These are phyloP conservation scores for Patella pellucida DNA, from an alignment of 2,888 invertebrate species.

Conservation along the genomic window DNA sequence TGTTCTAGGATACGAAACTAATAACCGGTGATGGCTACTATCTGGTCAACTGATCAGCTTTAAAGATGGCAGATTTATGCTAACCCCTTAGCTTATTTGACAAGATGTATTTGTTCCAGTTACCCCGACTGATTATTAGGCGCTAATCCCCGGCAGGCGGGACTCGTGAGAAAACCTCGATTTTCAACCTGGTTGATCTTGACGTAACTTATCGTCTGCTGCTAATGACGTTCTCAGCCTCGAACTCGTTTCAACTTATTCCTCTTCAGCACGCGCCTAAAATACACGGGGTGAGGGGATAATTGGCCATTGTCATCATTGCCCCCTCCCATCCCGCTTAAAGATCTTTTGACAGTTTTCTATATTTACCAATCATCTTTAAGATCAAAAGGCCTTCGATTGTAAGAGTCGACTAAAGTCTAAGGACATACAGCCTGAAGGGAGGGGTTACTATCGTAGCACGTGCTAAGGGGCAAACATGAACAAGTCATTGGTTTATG, in stretches of 20 bases:
- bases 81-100: background rate
- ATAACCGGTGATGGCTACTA: no score
- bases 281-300: conserved; percentile 27
- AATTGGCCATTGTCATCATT: conserved; percentile 37
- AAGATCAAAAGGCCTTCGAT: background rate
- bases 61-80: background rate
- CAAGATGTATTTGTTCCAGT: background rate
- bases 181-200: conserved; percentile 9
- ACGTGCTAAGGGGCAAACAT: background rate
- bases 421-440: background rate
- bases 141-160: conserved; percentile 22
- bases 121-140: conserved; percentile 25
- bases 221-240: conserved; percentile 9
- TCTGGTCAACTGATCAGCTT: background rate
- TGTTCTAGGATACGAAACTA: no score
- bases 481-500: conserved; percentile 6
- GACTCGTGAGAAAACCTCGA: conserved; percentile 10
- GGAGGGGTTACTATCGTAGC: background rate
- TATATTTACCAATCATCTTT: conserved; percentile 5
- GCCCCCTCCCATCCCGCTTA: conserved; percentile 30
- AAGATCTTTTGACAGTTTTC: conserved; percentile 3
- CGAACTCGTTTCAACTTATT: conserved; percentile 1
- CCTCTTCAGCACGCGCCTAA: conserved; percentile 23
- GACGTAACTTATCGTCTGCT: conserved; percentile 12
- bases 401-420: background rate